These are phyloP conservation scores for Thaleichthys pacificus DNA, from an alignment of 2,797 vertebrate genomes.

Conservation along the genomic window DNA sequence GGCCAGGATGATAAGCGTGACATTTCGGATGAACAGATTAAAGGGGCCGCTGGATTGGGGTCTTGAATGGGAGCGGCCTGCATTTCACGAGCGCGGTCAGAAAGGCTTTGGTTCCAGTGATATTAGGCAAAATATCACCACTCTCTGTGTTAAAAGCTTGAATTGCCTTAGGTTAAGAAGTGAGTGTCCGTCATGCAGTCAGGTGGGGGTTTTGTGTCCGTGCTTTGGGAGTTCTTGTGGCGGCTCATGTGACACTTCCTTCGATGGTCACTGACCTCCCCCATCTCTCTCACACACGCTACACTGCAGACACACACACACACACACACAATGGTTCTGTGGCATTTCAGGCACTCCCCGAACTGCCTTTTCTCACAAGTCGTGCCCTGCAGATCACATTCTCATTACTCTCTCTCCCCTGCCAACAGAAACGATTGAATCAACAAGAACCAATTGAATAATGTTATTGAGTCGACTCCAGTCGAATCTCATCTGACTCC, in stretches of 20 bases:
- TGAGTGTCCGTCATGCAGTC: too few species aligned
- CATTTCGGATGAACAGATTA: constrained; percentile 30
- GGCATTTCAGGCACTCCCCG: neutral
- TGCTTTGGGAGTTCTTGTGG: neutral
- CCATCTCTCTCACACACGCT: neutral
- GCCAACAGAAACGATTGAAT: neutral
- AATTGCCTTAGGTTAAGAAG: neutral
- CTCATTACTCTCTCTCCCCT: neutral
- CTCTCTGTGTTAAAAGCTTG: neutral
- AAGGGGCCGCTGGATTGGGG: neutral
- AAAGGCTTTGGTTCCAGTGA: neutral
- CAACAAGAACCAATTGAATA: neutral
- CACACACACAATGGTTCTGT: neutral
- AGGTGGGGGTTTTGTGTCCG: neutral
- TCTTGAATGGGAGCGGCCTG: neutral
- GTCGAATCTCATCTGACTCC: constrained; percentile 3
- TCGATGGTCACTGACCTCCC: neutral
- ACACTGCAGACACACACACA: neutral
- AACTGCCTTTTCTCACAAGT: neutral
- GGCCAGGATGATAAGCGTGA: constrained; percentile 33
- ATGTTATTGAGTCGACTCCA: constrained; percentile 1
- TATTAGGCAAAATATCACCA: too few species aligned
- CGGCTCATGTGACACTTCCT: neutral
- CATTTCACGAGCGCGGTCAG: neutral
- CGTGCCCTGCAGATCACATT: neutral